phyloP scores from a whole-genome alignment of 2,888 invertebrate species.

The Chirona hameri region DNA sequence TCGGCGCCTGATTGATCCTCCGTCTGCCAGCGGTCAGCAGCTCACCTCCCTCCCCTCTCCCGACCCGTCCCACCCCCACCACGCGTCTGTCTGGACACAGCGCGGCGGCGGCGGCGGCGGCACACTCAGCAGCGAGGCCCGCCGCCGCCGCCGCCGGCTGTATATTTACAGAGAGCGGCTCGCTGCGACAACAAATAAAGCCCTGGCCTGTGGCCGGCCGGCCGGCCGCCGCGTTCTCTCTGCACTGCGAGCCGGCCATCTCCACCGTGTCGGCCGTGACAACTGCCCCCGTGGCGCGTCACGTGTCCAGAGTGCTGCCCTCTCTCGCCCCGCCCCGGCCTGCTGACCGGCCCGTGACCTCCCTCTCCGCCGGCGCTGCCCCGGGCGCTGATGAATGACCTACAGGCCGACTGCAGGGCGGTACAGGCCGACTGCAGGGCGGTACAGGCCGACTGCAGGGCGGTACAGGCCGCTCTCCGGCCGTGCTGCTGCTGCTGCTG shows the following conservation, averaged over 20 bases:
- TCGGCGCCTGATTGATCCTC: neutral
- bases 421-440: no score
- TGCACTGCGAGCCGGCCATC: neutral
- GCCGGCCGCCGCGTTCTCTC: neutral
- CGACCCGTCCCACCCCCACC: neutral
- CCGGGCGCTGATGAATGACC: no score
- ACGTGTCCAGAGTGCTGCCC: no score
- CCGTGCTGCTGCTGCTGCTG: no score
- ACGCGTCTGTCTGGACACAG: neutral
- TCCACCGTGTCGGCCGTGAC: neutral
- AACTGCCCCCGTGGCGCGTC: no score
- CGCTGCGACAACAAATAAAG: slow-evolving; percentile 9
- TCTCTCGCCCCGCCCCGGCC: no score
- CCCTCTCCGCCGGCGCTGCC: no score
- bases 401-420: neutral
- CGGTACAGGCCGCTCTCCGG: neutral
- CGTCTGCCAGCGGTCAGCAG: no score
- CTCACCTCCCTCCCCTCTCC: no score
- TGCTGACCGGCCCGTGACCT: no score
- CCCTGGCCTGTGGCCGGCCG: neutral
- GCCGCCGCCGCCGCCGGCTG: neutral
- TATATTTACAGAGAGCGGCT: neutral
- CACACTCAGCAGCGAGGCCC: neutral
- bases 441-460: neutral
- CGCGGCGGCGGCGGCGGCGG: neutral